Base-by-base conservation (phyloP, 2,113 vertebrate species). In the Oryzias javanicus region DNA sequence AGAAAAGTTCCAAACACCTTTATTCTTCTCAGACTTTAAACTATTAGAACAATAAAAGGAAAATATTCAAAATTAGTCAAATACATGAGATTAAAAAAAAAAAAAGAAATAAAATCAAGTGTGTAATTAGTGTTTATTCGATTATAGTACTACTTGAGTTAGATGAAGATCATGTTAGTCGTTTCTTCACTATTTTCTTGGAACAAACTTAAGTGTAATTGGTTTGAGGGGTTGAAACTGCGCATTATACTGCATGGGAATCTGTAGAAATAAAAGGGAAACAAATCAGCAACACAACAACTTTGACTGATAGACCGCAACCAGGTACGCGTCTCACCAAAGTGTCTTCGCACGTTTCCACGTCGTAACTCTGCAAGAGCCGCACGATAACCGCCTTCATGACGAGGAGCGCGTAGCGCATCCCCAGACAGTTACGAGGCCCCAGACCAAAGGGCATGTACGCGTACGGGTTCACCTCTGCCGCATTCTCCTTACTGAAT, bases 401-500 rank as follows among this genome's bases (percentile, higher is more conserved):
- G 24, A 67, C 47, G 5, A 88, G 77, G 51, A 82, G 0, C 4
- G 84, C 87, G 19, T 77, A 89, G n/a, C 84, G 84, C 85, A 85
- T 82, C 60, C 87, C 87, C 1, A 89, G 6, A 5, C 87, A 89
- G 77, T 89, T 89, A 13, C 87, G 82, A 58, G 87, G 87, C 0
- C 87, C 87, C 0, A 85, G 44, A 0, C 87, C 87, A 45, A 89
- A 88, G 0, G 87, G 87, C 87, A 88, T 70, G 63, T 59, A 89
- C 0, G 17, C 65, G 0, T 85, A 86, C 0, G 77, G 77, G 75
- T 86, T 82, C 55, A 89, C 49, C 47, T 85, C 85, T 6, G 79
- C 67, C 3, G 29, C 64, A 0, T 41, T 25, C 13, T 82, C 75
- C 55, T 84, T 78, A 44, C 65, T 73, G 79, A 89, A 89, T 70